Evolutionary conservation across 2,888 invertebrate species (phyloP).

Genomic region (Cheilosia vulpina): DNA sequence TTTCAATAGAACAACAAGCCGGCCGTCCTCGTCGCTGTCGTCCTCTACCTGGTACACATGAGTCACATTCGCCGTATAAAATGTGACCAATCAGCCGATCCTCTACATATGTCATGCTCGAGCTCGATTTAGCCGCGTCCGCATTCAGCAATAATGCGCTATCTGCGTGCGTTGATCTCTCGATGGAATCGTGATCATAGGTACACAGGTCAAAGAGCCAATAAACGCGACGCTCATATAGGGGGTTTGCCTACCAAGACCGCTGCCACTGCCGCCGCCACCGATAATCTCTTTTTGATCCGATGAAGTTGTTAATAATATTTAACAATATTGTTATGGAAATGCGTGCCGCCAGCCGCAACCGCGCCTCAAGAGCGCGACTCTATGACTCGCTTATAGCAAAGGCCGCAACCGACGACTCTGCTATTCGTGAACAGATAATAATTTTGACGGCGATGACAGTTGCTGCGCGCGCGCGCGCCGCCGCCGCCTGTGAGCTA

Average conservation of each 20-base stretch:
- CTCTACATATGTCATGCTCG: conserved; percentile 63
- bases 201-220: conserved; percentile 74
- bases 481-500: conserved; percentile 20
- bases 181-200: conserved; percentile 71
- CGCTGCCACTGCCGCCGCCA: conserved; percentile 21
- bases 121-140: conserved; percentile 70
- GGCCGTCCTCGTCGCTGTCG: neutral
- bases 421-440: conserved; percentile 39
- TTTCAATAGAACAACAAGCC: conserved; percentile 56
- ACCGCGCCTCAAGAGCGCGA: conserved; percentile 14
- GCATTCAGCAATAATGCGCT: conserved; percentile 67
- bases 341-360: conserved; percentile 60
- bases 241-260: conserved; percentile 45
- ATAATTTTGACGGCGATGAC: conserved; percentile 72
- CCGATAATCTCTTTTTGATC: conserved; percentile 74
- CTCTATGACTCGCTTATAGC: conserved; percentile 51
- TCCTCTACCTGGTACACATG: conserved; percentile 26
- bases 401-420: conserved; percentile 33
- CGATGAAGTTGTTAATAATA: conserved; percentile 75
- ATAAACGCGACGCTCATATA: conserved; percentile 49
- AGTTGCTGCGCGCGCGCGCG: conserved; percentile 40
- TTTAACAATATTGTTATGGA: conserved; percentile 75
- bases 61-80: conserved; percentile 46
- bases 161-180: conserved; percentile 67
- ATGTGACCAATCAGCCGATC: conserved; percentile 70